Evolutionary conservation across 1,140 invertebrate genomes (phyloP), one percentile per base, ranked within the genome.

Genomic region (Drosophila kepulauana): DNA sequence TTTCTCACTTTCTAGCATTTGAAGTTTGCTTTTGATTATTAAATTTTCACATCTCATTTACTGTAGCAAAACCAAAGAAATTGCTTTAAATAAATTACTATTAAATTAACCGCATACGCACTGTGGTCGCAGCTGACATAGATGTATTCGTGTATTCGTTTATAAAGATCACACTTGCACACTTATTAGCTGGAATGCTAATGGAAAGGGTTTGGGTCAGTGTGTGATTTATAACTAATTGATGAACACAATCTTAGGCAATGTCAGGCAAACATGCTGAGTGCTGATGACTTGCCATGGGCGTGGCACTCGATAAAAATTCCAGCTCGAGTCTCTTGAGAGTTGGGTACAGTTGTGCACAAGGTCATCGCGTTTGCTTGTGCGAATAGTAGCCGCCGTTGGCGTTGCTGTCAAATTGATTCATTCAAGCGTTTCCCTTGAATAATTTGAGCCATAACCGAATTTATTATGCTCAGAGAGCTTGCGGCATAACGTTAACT

Each of bases 361-460:
- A 89, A 88, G 85, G 81, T 76, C 81, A 63, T 20, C n/a, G 20
- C 15, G 33, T 46, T 46, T 13, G 11, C 0, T 43, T 48, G 49
- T 13, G 30, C 15, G 7, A n/a, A 10, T 28, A 33, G 45, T 48
- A 20, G 54, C 25, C 45, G 46, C 48, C 51, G 54, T 11, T n/a
- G 54, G 61, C 68, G 52, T 33, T 79, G 38, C 71, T 56, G 74
- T 73, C 70, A 75, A 81, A 72, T 68, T 73, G 84, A 78, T 79
- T 82, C 81, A 88, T 71, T 89, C 57, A 81, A 88, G 85, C 75
- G 85, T 74, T 76, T 79, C 64, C 41, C 75, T 71, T 88, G 85
- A 89, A 89, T 88, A 88, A 89, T 88, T 81, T 84, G 74, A 54
- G 61, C 71, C 78, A 89, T 88, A 88, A 84, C 85, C 75, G 59